Conservation (phyloP, 2,888 invertebrate genomes). For the Callimorpha dominula region DNA sequence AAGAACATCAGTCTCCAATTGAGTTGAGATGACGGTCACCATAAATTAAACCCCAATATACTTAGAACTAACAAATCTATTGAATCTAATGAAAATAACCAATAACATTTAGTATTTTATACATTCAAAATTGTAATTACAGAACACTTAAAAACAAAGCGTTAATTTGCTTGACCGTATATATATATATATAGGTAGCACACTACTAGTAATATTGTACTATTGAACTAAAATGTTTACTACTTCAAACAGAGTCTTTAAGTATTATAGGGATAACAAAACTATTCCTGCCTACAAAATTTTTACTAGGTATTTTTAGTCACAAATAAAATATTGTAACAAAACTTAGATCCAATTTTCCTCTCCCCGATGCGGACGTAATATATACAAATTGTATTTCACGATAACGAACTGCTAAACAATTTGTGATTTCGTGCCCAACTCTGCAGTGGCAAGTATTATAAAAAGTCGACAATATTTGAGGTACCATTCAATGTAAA, state of each 20-base stretch:
- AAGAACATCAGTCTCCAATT: no score
- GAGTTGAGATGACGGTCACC: no score
- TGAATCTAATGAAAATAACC: no score
- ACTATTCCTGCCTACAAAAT: neutral
- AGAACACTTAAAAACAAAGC: no score
- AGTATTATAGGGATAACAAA: neutral
- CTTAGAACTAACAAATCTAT: no score
- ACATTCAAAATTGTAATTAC: no score
- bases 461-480: constrained; percentile 2
- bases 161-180: neutral
- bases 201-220: neutral
- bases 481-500: neutral
- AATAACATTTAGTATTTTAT: no score
- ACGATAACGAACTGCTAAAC: constrained; percentile 35
- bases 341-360: constrained; percentile 14
- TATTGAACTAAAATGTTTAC: neutral
- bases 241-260: neutral
- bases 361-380: constrained; percentile 12
- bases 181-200: neutral
- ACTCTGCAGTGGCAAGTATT: neutral
- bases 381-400: constrained; percentile 38
- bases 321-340: constrained; percentile 6
- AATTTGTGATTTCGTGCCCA: constrained; percentile 25
- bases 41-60: no score
- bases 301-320: neutral